Conservation (phyloP, 2,888 invertebrate species). For the Nomada fabriciana region DNA sequence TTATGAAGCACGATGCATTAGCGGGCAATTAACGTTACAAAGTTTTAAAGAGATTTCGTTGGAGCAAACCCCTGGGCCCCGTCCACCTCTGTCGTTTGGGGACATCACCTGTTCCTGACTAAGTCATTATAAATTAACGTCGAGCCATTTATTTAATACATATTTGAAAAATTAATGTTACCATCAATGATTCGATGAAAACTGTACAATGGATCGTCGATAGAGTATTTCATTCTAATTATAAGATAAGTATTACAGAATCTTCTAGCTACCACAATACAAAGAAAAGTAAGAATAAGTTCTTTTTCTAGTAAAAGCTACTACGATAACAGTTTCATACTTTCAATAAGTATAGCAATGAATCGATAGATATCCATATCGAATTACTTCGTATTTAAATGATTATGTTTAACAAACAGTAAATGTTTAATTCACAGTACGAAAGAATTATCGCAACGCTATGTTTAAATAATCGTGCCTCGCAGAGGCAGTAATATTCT, state of each 20-base stretch:
- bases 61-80: neutral
- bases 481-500: neutral
- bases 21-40: conserved; percentile 13
- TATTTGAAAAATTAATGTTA: neutral
- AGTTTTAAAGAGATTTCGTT: conserved; percentile 36
- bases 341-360: no score
- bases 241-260: neutral
- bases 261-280: no score
- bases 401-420: no score
- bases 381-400: no score
- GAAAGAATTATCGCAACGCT: no score
- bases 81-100: neutral
- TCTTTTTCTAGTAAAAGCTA: neutral
- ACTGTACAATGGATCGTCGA: neutral
- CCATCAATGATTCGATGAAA: neutral
- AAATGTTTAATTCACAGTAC: no score
- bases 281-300: neutral
- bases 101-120: conserved; percentile 4
- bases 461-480: neutral
- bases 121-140: neutral
- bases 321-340: no score
- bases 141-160: neutral
- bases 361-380: no score
- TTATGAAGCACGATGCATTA: conserved; percentile 7
- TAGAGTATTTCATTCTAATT: neutral